These are phyloP conservation scores for Lymantria monacha DNA, from an alignment of 2,888 invertebrate species.

Conservation along the genomic window DNA sequence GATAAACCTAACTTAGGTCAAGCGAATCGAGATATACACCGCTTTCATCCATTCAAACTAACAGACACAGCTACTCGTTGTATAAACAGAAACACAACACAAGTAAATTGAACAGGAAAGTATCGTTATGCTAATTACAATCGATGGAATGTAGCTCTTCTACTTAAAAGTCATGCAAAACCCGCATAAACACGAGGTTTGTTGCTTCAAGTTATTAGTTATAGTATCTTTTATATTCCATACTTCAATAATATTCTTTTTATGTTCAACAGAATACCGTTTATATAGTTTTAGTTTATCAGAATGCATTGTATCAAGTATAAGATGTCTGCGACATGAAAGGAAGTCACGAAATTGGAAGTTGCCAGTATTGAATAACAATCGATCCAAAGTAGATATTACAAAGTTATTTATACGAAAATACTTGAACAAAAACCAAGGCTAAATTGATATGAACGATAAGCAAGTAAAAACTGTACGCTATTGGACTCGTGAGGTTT, in stretches of 20 bases:
- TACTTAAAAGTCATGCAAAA: too few species aligned
- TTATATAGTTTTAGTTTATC: constrained; percentile 12
- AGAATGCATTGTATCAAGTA: constrained; percentile 29
- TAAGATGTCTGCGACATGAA: constrained; percentile 20
- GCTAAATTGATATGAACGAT: constrained; percentile 25
- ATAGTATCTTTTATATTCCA: too few species aligned
- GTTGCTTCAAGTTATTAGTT: too few species aligned
- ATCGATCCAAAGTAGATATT: constrained; percentile 15
- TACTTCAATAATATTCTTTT: too few species aligned
- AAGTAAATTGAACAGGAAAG: too few species aligned
- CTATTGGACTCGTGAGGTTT: background rate
- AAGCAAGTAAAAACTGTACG: constrained; percentile 19
- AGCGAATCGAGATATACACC: constrained; percentile 23
- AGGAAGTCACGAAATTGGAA: constrained; percentile 21
- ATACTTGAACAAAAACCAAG: constrained; percentile 20
- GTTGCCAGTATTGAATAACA: background rate
- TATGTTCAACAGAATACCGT: too few species aligned
- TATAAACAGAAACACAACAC: too few species aligned
- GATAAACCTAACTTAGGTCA: constrained; percentile 40
- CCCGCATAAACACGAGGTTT: too few species aligned
- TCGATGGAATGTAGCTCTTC: too few species aligned
- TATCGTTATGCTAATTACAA: too few species aligned
- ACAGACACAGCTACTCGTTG: background rate
- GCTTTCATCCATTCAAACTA: constrained; percentile 23
- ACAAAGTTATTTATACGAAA: constrained; percentile 2